Evolutionary conservation across 2,888 invertebrate species (phyloP).

Genomic region (Tinea trinotella): DNA sequence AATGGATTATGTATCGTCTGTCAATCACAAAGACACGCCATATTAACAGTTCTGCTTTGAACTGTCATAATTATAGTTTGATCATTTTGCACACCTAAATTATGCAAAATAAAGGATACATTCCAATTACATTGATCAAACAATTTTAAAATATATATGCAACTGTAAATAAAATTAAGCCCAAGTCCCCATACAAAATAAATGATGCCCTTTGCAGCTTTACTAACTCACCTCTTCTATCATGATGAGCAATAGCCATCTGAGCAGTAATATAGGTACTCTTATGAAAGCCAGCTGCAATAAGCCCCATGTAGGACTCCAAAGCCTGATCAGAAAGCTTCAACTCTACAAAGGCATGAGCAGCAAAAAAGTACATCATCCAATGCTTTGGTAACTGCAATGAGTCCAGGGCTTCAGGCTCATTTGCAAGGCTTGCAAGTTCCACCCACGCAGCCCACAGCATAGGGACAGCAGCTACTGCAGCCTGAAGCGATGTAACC

Average conservation of each 20-base stretch:
- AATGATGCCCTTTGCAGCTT: too few species aligned
- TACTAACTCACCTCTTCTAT: constrained; percentile 80
- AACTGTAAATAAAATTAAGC: too few species aligned
- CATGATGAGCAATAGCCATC: constrained; percentile 93
- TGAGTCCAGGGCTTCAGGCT: constrained; percentile 81
- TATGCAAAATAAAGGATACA: too few species aligned
- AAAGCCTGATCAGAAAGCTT: constrained; percentile 92
- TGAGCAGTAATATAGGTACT: constrained; percentile 93
- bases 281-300: constrained; percentile 85
- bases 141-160: too few species aligned
- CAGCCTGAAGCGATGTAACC: constrained; percentile 82
- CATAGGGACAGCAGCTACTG: constrained; percentile 84
- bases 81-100: too few species aligned
- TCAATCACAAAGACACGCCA: too few species aligned
- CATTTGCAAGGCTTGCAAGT: constrained; percentile 86
- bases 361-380: constrained; percentile 95
- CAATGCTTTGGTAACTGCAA: constrained; percentile 87
- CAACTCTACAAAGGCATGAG: constrained; percentile 90
- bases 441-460: constrained; percentile 98
- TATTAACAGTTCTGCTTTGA: too few species aligned
- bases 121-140: too few species aligned
- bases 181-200: too few species aligned
- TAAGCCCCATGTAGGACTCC: constrained; percentile 83
- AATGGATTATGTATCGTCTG: too few species aligned
- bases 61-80: too few species aligned